phyloP scores from a whole-genome alignment of 2,797 vertebrate genomes.

The Micromesistius poutassou region DNA sequence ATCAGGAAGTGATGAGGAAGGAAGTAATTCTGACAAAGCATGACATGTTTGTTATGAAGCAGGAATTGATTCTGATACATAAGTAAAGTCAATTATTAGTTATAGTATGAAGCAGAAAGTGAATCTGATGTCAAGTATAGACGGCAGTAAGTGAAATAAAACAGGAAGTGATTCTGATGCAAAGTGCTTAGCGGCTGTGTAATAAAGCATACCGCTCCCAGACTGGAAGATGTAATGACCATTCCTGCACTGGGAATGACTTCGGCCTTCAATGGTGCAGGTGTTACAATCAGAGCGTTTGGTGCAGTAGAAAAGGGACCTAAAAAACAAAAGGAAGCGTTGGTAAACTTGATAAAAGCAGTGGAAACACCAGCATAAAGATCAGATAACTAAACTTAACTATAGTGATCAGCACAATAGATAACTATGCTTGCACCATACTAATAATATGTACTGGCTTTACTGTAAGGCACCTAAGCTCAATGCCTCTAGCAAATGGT shows the following conservation, averaged over 20 bases:
- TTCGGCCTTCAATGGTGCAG: conserved; percentile 83
- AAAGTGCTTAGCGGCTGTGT: not conserved
- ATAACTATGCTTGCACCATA: not conserved
- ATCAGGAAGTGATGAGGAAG: too few relatives aligned
- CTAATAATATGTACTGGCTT: conserved; percentile 1
- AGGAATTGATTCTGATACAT: too few relatives aligned
- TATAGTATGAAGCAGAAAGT: too few relatives aligned
- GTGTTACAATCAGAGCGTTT: conserved; percentile 85
- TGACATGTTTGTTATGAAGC: too few relatives aligned
- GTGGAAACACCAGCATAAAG: too few relatives aligned
- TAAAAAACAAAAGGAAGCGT: conserved; percentile 45
- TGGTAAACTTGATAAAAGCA: not conserved
- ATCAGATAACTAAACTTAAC: not conserved
- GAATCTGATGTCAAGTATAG: too few relatives aligned
- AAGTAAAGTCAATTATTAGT: too few relatives aligned
- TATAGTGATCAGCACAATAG: not conserved
- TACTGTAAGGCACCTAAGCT: not conserved
- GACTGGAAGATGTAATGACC: conserved; percentile 81
- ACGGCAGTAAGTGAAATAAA: too few relatives aligned
- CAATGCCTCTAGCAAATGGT: too few relatives aligned
- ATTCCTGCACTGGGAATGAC: conserved; percentile 77
- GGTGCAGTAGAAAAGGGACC: conserved; percentile 80
- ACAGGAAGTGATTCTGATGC: not conserved
- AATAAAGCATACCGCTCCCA: conserved; percentile 76
- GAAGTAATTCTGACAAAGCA: too few relatives aligned